Base-by-base conservation (phyloP, 2,888 invertebrate species). In the Erannis defoliaria region DNA sequence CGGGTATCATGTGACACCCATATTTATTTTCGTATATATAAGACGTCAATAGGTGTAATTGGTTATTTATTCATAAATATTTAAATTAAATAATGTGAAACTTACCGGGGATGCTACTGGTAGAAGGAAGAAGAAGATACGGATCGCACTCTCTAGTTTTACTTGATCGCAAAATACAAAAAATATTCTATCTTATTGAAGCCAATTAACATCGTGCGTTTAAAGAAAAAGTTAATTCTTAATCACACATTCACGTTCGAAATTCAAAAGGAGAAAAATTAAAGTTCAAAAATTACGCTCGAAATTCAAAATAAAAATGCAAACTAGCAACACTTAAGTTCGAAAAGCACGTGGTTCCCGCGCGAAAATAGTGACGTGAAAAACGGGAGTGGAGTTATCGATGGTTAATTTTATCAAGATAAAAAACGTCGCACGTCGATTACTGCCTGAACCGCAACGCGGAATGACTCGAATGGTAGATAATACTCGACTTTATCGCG, bases 101-200 rank as follows among this genome's bases (percentile, higher is more conserved):
- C 68, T 68, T 23, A 68, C 68, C 66, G 31, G 38, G 26, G 37
- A 23, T 14, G 55, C 57, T 31, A 51, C 54, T n/a, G 33, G 19
- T 14, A 21, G 45, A 38, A 18, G 45, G 31, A 51, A 49, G 14
- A 49, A 46, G 29, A 43, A 33, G 4, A 31, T 35, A 42, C 43
- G 42, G 6, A 29, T 21, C 43, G 6, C 9, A 26, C 19, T 9
- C 45, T 18, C 35, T n/a, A n/a, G n/a, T n/a, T 35, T 68, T 71
- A 71, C 50, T 68, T 71, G 53, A 71, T 70, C 26, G 70, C 65
- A 16, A 70, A 71, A 62, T 68, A 68, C 40, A 70, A 45, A 37
- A 68, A 71, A 61, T 66, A 55, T 65, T 70, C 66, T 65, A 68
- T 62, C 62, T 50, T 66, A 29, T 61, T 58, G 21, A 48, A 48